Evolutionary conservation across 2,797 vertebrate species (phyloP).

Genomic region (Megalops cyprinoides): DNA sequence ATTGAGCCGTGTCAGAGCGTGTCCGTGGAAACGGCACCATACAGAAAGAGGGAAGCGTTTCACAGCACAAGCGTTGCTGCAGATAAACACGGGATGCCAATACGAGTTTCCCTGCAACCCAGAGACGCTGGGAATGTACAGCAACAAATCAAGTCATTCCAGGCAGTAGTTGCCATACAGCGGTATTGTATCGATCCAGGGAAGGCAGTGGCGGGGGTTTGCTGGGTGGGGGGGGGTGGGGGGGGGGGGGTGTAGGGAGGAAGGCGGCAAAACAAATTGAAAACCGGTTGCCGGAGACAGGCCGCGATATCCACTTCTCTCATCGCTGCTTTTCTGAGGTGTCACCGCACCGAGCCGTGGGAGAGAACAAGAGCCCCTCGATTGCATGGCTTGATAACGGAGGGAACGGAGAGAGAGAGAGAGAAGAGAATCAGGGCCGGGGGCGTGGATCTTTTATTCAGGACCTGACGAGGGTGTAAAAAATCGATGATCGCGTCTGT

Average conservation of each 20-base stretch:
- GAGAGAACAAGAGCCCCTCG: neutral
- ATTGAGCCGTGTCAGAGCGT: no score
- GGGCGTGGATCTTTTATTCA: neutral
- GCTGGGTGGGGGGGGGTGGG: no score
- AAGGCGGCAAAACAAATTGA: neutral
- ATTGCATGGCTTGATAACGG: neutral
- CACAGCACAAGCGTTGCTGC: no score
- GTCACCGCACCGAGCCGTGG: neutral
- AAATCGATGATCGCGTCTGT: neutral
- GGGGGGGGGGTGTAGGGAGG: no score
- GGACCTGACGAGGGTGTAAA: neutral
- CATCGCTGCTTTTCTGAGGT: neutral
- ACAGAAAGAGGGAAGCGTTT: no score
- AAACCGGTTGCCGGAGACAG: neutral
- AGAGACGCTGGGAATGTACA: no score
- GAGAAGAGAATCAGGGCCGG: neutral
- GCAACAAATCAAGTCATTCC: neutral
- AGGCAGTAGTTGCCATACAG: neutral
- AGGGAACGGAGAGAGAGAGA: neutral
- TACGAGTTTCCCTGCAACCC: no score
- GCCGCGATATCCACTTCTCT: neutral
- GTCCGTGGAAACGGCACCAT: no score
- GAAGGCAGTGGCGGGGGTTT: no score
- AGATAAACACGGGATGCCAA: no score
- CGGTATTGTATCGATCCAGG: neutral